Conservation (phyloP, 1,140 invertebrate species). For the Cydia strobilella region DNA sequence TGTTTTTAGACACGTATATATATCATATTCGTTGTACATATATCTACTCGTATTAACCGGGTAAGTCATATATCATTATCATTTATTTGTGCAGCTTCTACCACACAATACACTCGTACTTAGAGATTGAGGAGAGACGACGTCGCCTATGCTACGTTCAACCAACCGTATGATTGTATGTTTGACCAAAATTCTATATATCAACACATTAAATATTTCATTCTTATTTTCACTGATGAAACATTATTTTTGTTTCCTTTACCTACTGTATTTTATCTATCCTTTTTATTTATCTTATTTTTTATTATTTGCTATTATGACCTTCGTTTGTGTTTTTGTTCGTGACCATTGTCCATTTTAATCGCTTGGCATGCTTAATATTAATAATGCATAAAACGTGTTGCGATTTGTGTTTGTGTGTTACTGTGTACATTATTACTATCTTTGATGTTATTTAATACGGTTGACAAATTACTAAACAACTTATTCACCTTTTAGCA, state of each 20-base stretch:
- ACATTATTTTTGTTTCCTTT: slow-evolving; percentile 37
- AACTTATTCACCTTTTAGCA: background rate
- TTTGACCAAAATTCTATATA: slow-evolving; percentile 54
- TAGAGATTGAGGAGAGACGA: slow-evolving; percentile 71
- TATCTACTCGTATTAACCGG: background rate
- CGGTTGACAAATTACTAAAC: slow-evolving; percentile 16
- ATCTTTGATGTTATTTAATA: background rate
- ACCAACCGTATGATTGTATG: slow-evolving; percentile 65
- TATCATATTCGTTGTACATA: background rate
- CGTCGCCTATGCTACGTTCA: slow-evolving; percentile 66
- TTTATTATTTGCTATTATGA: slow-evolving; percentile 27
- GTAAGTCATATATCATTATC: slow-evolving; percentile 42
- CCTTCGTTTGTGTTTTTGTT: slow-evolving; percentile 35
- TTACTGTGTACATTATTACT: slow-evolving; percentile 35
- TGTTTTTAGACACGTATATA: background rate
- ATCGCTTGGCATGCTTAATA: slow-evolving; percentile 62
- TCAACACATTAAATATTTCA: slow-evolving; percentile 43
- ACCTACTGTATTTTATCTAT: slow-evolving; percentile 31
- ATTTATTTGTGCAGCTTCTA: slow-evolving; percentile 74
- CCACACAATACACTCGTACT: slow-evolving; percentile 76
- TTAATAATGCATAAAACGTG: slow-evolving; percentile 59
- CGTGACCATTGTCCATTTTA: slow-evolving; percentile 25
- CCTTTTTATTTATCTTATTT: slow-evolving; percentile 35
- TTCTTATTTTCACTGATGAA: slow-evolving; percentile 45
- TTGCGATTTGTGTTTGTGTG: slow-evolving; percentile 79